Evolutionary conservation across 2,797 vertebrate genomes (phyloP).

Genomic region (Australoheros facetus): DNA sequence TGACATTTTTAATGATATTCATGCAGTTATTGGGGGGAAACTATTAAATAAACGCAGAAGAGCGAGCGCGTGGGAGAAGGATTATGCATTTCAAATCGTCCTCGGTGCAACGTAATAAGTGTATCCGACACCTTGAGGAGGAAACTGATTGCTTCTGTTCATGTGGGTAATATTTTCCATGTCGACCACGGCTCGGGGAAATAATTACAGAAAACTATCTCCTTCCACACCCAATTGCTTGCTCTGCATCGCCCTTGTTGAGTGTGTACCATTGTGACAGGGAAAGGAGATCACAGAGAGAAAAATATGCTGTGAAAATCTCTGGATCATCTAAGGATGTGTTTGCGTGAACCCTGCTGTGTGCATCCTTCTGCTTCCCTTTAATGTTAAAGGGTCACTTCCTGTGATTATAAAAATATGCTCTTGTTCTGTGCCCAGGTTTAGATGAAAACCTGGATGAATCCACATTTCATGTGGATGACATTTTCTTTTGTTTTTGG

Average conservation of each 20-base stretch:
- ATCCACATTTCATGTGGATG: too few relatives aligned
- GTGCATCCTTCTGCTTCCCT: background rate
- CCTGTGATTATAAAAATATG: background rate
- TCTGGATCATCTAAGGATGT: background rate
- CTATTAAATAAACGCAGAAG: slow-evolving; percentile 59
- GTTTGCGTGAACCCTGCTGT: background rate
- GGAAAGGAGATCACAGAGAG: background rate
- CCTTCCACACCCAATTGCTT: slow-evolving; percentile 38
- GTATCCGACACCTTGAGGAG: slow-evolving; percentile 70
- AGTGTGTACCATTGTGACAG: background rate
- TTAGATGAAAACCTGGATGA: too few relatives aligned
- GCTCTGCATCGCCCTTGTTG: slow-evolving; percentile 16
- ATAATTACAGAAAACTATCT: slow-evolving; percentile 61
- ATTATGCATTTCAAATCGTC: slow-evolving; percentile 69
- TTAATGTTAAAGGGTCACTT: background rate
- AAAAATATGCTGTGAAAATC: background rate
- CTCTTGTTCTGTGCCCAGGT: background rate
- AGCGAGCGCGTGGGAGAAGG: slow-evolving; percentile 42
- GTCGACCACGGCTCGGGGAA: slow-evolving; percentile 22
- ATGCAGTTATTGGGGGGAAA: slow-evolving; percentile 58
- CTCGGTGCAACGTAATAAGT: slow-evolving; percentile 53
- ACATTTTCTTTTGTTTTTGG: too few relatives aligned
- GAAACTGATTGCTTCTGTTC: slow-evolving; percentile 73
- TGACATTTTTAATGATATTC: slow-evolving; percentile 64
- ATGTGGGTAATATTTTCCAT: slow-evolving; percentile 59